These are phyloP conservation scores for Garrulus glandarius DNA, from an alignment of 2,797 vertebrate genomes.

Conservation along the genomic window DNA sequence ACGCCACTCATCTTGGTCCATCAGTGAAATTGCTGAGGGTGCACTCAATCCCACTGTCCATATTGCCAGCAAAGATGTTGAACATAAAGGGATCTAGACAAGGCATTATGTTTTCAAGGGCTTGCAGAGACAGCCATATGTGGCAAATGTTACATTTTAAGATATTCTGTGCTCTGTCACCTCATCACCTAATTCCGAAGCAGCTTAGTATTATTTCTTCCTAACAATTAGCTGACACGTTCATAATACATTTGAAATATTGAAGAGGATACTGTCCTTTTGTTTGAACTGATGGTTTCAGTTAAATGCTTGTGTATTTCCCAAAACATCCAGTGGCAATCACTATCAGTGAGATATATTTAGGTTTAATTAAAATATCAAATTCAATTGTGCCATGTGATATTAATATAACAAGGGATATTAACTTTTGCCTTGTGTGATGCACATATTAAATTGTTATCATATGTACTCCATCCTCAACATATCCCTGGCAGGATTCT, in stretches of 20 bases:
- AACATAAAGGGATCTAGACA: not conserved
- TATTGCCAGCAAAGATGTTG: not conserved
- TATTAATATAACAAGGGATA: not conserved
- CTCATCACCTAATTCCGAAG: not conserved
- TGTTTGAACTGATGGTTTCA: not conserved
- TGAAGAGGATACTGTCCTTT: not conserved
- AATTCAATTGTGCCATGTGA: not conserved
- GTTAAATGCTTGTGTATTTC: not conserved
- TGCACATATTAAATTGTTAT: constrained; percentile 14
- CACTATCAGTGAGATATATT: not conserved
- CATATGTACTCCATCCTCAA: not conserved
- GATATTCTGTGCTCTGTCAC: not conserved
- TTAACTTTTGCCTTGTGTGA: not conserved
- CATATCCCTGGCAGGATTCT: not conserved
- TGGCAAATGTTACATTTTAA: not conserved
- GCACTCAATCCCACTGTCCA: not conserved
- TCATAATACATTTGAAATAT: not conserved
- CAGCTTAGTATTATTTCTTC: not conserved
- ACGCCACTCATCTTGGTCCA: not conserved
- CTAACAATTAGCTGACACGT: not conserved
- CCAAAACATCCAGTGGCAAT: not conserved
- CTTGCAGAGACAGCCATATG: not conserved
- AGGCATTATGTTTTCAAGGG: not conserved
- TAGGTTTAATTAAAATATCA: constrained; percentile 35
- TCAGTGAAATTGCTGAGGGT: not conserved